These are phyloP conservation scores for Oophaga pumilio DNA, from an alignment of 2,113 vertebrate genomes.

Conservation along the genomic window DNA sequence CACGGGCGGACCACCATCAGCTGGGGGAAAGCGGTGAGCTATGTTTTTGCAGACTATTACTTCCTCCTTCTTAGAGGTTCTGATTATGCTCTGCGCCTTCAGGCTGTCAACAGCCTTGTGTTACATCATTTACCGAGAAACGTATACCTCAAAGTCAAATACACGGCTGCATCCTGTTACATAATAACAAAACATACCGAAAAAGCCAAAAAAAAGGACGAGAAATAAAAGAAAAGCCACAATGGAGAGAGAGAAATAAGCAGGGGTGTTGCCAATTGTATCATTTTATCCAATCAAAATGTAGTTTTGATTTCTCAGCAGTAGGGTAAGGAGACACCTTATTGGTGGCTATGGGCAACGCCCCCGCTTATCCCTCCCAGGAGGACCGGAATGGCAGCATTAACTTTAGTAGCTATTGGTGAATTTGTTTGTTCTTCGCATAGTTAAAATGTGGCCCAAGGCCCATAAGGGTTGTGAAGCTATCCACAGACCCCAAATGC, in stretches of 20 bases:
- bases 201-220: not conserved
- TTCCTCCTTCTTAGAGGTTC: not conserved
- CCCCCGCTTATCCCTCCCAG: not conserved
- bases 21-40: not conserved
- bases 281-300: too few species aligned
- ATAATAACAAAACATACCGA: not conserved
- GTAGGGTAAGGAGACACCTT: too few species aligned
- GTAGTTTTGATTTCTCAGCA: too few species aligned
- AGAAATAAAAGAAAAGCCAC: not conserved
- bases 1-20: not conserved
- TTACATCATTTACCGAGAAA: not conserved
- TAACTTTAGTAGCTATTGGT: too few species aligned
- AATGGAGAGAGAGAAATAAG: not conserved
- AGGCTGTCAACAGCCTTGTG: not conserved
- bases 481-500: too few species aligned
- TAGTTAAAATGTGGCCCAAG: too few species aligned
- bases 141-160: not conserved
- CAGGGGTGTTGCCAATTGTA: not conserved
- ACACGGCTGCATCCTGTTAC: not conserved
- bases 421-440: too few species aligned
- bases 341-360: not conserved
- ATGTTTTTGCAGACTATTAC: not conserved
- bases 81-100: not conserved
- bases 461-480: too few species aligned
- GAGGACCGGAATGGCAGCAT: too few species aligned